Percentiles rank a stretch among this genome's conserved stretches.
Conservation (phyloP, 2,888 invertebrate genomes). For the Agrotis ipsilon region DNA sequence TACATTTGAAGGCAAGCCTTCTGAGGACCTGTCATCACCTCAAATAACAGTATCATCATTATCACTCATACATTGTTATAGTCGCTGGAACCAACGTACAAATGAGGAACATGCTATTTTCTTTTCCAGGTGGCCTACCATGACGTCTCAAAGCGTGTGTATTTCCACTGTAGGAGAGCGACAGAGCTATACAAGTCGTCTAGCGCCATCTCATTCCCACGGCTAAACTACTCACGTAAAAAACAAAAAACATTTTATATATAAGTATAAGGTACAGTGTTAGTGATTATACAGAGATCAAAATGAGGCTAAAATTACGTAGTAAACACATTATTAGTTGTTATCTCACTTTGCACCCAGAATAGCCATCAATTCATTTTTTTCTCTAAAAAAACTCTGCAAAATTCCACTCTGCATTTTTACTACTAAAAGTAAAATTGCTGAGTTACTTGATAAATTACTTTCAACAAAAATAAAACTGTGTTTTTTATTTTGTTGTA, state of each 20-base stretch:
- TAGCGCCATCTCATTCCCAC: background rate
- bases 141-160: too few species aligned
- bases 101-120: too few species aligned
- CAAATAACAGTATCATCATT: background rate
- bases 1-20: constrained; percentile 58
- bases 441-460: constrained; percentile 1
- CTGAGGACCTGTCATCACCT: constrained; percentile 1
- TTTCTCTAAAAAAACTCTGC: constrained; percentile 42
- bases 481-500: too few species aligned
- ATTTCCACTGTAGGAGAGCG: background rate
- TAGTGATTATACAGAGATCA: constrained; percentile 36
- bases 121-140: too few species aligned
- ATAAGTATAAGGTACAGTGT: background rate
- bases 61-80: too few species aligned
- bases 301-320: constrained; percentile 46
- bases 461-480: background rate
- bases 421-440: background rate
- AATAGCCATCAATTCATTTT: constrained; percentile 2
- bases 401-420: constrained; percentile 14
- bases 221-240: background rate
- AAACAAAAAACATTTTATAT: constrained; percentile 5
- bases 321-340: constrained; percentile 14
- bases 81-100: too few species aligned
- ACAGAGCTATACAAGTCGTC: background rate
- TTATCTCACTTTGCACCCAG: constrained; percentile 9